Conservation (phyloP, 2,113 vertebrate genomes). For the Condylura cristata region DNA sequence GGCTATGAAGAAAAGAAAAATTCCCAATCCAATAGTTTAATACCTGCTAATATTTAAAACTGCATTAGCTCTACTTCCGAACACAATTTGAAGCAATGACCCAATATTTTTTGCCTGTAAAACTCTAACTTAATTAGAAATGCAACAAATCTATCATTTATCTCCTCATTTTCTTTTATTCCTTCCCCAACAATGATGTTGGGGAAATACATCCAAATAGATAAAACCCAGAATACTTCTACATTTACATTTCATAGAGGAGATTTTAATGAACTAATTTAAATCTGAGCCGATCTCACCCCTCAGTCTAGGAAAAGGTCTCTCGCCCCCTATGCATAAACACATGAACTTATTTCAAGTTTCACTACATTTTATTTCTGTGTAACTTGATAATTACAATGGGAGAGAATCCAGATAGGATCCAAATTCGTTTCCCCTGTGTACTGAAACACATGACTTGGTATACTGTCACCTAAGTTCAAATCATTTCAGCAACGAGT, state of each 20-base stretch:
- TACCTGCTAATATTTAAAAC: neutral
- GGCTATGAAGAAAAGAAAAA: constrained; percentile 16
- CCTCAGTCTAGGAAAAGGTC: neutral
- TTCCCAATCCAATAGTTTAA: neutral
- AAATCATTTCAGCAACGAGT: neutral
- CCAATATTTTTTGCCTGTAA: constrained; percentile 46
- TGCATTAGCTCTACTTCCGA: neutral
- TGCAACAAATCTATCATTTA: constrained; percentile 13
- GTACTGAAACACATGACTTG: neutral
- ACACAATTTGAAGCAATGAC: constrained; percentile 25
- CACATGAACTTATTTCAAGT: neutral
- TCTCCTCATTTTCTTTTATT: constrained; percentile 18
- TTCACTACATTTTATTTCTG: neutral
- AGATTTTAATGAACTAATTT: constrained; percentile 24
- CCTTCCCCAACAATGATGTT: neutral
- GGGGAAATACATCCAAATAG: neutral
- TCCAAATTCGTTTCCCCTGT: neutral
- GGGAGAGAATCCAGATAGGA: neutral
- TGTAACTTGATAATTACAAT: neutral
- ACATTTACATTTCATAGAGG: constrained; percentile 14
- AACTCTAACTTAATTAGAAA: constrained; percentile 21
- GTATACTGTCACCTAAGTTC: neutral
- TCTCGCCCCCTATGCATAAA: neutral
- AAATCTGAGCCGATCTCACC: neutral
- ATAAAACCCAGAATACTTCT: constrained; percentile 1